phyloP scores from a whole-genome alignment of 1,140 invertebrate species.

The Cataglyphis hispanica region DNA sequence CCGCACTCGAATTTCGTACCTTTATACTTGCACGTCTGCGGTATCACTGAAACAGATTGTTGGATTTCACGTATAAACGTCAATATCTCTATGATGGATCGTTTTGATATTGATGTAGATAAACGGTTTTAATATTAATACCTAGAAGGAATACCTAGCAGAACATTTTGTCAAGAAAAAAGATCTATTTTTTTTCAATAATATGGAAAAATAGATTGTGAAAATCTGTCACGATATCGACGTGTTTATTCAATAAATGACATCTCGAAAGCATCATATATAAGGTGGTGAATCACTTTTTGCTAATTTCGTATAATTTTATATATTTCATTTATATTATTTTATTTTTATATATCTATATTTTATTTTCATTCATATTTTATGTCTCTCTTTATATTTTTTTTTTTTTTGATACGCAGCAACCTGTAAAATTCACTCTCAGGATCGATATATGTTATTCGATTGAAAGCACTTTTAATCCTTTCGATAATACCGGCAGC shows the following conservation, averaged over 20 bases:
- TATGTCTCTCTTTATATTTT: not conserved
- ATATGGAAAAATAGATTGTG: not conserved
- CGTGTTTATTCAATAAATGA: not conserved
- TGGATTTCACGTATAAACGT: not conserved
- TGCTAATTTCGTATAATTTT: not conserved
- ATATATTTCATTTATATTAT: not conserved
- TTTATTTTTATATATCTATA: not conserved
- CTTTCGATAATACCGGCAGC: not conserved
- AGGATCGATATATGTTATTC: not conserved
- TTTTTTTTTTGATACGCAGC: not conserved
- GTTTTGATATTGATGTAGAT: not conserved
- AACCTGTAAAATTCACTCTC: not conserved
- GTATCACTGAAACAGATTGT: slow-evolving; percentile 92
- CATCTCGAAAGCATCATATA: not conserved
- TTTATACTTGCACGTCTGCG: slow-evolving; percentile 95
- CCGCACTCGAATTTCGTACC: slow-evolving; percentile 96
- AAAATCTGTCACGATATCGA: not conserved
- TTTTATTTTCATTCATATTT: not conserved
- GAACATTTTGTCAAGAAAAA: not conserved
- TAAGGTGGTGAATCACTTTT: not conserved
- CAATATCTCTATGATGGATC: not conserved
- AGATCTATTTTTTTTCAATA: not conserved
- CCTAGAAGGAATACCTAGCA: no score
- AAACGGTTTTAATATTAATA: not conserved
- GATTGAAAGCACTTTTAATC: not conserved